Evolutionary conservation across 2,888 invertebrate species (phyloP), one percentile per base, ranked within the genome.

Genomic region (Microplitis deprimator): DNA sequence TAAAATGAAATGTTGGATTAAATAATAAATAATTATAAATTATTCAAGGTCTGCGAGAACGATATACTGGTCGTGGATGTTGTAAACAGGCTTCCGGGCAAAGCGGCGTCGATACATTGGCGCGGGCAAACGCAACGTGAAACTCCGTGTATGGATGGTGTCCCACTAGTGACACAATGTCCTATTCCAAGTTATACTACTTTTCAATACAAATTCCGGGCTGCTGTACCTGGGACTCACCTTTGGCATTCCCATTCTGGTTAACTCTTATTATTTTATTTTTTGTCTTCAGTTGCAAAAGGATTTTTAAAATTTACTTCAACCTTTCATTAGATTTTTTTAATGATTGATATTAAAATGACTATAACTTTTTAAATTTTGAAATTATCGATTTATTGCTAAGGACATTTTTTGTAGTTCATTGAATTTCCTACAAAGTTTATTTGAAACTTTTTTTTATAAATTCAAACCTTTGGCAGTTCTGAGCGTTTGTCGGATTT

Each of bases 101-200:
- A 94, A 84, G 93, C 93, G 71, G 88, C 94, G 0, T 91, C 94
- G 6, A 91, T 96, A 8, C 96, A 96, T 86, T 96, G 96, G 95
- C 94, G 95, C 85, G 96, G 96, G 0, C 88, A 91, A 75, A 85
- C 91, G 83, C 92, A 93, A 88, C 89, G 91, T 83, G 92, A 92
- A 40, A 92, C 94, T 2, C 94, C 94, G 0, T 93, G 92, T 84
- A 95, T 95, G 94, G 95, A 95, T 82, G 95, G 95, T 1, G 94
- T 93, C 4, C 94, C 95, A 0, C 92, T 94, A 92, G 91, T 95
- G n/a, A 94, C 95, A 0, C 95, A 95, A 85, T 95, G 95, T 83
- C 94, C 95, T 0, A 94, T 95, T 81, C 89, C 91, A 0, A 93
- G 93, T 83, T 93, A 93, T 79, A 92, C 93, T 1, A 93, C 92